Base-by-base conservation (phyloP, 2,113 vertebrate genomes). In the Lepus timidus region DNA sequence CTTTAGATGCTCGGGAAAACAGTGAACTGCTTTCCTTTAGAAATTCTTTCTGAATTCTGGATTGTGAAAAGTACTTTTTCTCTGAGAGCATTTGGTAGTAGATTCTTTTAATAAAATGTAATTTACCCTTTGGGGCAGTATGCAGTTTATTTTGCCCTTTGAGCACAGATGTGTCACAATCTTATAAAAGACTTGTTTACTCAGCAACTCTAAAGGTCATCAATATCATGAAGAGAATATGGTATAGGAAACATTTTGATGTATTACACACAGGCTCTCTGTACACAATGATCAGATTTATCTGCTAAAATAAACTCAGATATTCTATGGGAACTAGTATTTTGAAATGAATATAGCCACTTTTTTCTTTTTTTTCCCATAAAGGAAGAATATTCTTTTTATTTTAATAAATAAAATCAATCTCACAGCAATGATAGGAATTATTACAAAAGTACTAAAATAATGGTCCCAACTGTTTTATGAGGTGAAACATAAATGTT, bases 151-250 rank as follows among this genome's bases (percentile, higher is more conserved):
- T 95, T 97, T 97, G 97, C 82, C 86, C 92, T 97, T 98, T 97
- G 96, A 97, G 88, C 49, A 58, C 49, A 95, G 70, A 90, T 97
- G 71, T 96, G 93, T 98, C 94, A 98, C 31, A 85, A 90, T 75
- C 58, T 95, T 36, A 95, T 85, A 79, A 97, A 97, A 39, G 44
- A 79, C 39, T 97, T 86, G 92, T 97, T 98, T 97, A 81, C 84
- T 98, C 97, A 97, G 96, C 92, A 96, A 58, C 58, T 73, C 94
- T 90, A 90, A 82, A 94, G 92, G 91, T 97, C 98, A 98, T 97
- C 96, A 88, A 74, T 97, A 97, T 93, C 71, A 76, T 81, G 90
- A 96, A 96, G 95, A 92, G 97, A 96, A 95, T 95, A 95, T 76
- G 75, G 96, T 80, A 97, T 91, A 93, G 96, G 83, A 91, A 65